These are phyloP conservation scores for Toxostoma redivivum DNA, from an alignment of 2,113 vertebrate species.

Conservation along the genomic window DNA sequence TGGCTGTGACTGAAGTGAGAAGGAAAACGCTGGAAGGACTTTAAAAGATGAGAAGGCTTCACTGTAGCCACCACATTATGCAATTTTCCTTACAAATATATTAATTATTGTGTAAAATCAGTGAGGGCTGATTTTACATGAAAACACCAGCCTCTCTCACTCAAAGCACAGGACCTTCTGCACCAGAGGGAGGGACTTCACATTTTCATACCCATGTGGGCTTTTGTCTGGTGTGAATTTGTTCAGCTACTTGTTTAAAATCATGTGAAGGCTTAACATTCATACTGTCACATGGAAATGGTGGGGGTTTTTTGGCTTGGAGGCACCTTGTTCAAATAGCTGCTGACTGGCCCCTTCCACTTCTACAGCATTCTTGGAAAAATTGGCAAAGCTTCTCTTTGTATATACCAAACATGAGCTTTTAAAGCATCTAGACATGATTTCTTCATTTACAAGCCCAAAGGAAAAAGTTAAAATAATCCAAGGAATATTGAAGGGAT, in stretches of 20 bases:
- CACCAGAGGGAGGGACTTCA: neutral
- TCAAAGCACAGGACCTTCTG: neutral
- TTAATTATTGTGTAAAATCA: neutral
- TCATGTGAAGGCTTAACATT: neutral
- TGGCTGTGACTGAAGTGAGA: neutral
- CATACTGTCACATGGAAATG: neutral
- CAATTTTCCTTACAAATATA: neutral
- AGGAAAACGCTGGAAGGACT: neutral
- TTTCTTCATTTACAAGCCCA: neutral
- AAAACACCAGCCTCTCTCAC: neutral
- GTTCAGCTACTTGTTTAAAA: neutral
- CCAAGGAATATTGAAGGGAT: neutral
- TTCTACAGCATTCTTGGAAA: neutral
- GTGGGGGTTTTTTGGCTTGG: rapidly evolving
- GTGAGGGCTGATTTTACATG: too few species aligned
- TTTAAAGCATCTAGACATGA: neutral
- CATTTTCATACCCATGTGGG: neutral
- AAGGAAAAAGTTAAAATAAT: neutral
- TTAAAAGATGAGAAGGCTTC: neutral
- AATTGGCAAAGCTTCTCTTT: neutral
- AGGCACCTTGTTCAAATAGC: neutral
- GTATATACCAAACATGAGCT: neutral
- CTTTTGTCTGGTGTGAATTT: neutral
- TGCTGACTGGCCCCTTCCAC: neutral
- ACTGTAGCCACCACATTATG: neutral